Evolutionary conservation across 2,888 invertebrate genomes (phyloP), one percentile per base, ranked within the genome.

Genomic region (Pandemis corylana): DNA sequence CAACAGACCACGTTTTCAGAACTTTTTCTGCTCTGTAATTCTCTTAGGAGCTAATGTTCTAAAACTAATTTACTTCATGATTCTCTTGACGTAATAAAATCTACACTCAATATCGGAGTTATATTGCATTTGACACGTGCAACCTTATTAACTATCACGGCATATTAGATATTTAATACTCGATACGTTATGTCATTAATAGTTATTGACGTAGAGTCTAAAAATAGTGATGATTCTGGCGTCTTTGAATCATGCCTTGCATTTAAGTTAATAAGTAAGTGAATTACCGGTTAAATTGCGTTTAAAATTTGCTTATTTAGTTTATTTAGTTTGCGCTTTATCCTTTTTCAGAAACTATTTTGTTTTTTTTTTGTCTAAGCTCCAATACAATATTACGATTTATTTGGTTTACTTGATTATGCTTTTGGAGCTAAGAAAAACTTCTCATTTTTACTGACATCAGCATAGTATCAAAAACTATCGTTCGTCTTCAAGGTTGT

Each of bases 171-270:
- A 71, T 68, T 56, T 62, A 56, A 67, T 49, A 71, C 67, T 61
- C 15, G 65, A 75, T 68, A 61, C 7, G 67, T 77, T 75, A 73
- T 69, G 71, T 68, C 71, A 71, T 51, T 61, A 86, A 85, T 84
- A 82, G 84, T 85, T 87, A 85, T 86, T 84, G 83, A 78, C 80
- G 80, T 76, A 75, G 70, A 76, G 79, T 85, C 86, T 89, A 87
- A 89, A 90, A 85, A 87, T 90, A 89, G 76, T 77, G 64, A 79
- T 83, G 83, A 87, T 84, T 84, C 81, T 82, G 81, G 80, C 78
- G 13, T 73, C 70, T 76, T 82, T 87, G 87, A 88, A 84, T 88
- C 87, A 87, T 72, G 56, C 70, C 70, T 65, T 65, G 62, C 71
- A 68, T 64, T 75, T 44, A 36, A 76, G 75, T 69, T 59, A 36